Evolutionary conservation across 2,888 invertebrate species (phyloP).

Genomic region (Nysson spinosus): DNA sequence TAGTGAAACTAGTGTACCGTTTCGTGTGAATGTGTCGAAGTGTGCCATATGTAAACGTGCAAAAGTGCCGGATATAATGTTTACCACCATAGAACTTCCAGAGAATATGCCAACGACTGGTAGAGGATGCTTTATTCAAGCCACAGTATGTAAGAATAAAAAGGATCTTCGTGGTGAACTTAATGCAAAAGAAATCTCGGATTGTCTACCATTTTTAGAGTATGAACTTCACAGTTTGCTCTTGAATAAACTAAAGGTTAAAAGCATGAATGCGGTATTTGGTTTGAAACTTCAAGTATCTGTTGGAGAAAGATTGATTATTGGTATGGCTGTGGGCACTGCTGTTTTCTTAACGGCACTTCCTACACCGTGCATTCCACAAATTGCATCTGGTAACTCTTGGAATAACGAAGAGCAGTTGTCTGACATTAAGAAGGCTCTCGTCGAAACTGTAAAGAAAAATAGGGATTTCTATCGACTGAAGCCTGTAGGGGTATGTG

Average conservation of each 20-base stretch:
- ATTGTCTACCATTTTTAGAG: conserved; percentile 96
- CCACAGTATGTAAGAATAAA: conserved; percentile 87
- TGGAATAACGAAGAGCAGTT: conserved; percentile 83
- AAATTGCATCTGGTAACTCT: conserved; percentile 83
- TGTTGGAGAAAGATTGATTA: conserved; percentile 92
- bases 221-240: conserved; percentile 95
- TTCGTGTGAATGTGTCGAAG: conserved; percentile 85
- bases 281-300: conserved; percentile 85
- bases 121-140: conserved; percentile 84
- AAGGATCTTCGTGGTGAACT: conserved; percentile 89
- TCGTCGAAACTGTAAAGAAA: conserved; percentile 84
- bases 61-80: conserved; percentile 93
- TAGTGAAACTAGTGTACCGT: conserved; percentile 84
- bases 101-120: conserved; percentile 86
- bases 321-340: conserved; percentile 93
- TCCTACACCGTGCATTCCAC: conserved; percentile 86
- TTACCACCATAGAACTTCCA: conserved; percentile 93
- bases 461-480: conserved; percentile 86
- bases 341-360: conserved; percentile 88
- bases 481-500: conserved; percentile 68
- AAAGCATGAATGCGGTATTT: conserved; percentile 97
- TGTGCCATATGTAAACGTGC: conserved; percentile 86
- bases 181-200: conserved; percentile 95
- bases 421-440: conserved; percentile 83
- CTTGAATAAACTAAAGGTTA: conserved; percentile 93